A percentile compares a stretch with the other conserved stretches of the same genome.
Evolutionary conservation across 2,797 vertebrate genomes (phyloP).

Genomic region (Luscinia luscinia): DNA sequence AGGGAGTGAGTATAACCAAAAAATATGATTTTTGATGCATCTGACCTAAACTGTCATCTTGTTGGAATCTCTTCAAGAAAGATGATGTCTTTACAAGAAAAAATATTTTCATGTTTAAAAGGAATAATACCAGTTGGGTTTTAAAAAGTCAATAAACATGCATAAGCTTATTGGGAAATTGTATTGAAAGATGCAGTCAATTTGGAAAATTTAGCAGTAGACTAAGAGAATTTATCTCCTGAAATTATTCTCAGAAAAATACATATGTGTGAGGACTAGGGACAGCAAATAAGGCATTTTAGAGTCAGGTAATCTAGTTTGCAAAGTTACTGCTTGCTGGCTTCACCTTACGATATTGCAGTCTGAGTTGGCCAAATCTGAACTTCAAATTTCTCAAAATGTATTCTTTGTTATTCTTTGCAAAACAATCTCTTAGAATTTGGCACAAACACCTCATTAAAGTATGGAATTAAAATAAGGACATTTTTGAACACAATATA

Average conservation of each 20-base stretch:
- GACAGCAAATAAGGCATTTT: neutral
- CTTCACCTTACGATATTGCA: neutral
- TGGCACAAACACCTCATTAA: neutral
- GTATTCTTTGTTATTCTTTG: neutral
- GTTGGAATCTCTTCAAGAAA: neutral
- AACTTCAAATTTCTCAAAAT: neutral
- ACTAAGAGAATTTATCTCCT: neutral
- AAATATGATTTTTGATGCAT: neutral
- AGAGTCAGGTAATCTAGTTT: neutral
- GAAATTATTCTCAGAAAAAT: neutral
- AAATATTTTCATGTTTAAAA: neutral
- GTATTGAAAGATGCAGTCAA: neutral
- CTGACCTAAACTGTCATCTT: neutral
- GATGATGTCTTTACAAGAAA: neutral
- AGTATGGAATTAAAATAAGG: neutral
- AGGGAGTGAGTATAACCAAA: neutral
- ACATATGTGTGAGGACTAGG: neutral
- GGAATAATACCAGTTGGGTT: fast-evolving
- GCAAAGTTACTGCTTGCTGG: neutral
- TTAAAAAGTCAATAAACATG: neutral
- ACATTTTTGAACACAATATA: neutral
- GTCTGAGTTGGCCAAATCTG: neutral
- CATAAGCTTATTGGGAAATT: neutral
- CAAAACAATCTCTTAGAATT: neutral
- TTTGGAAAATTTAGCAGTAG: neutral